Conservation (phyloP, 2,797 vertebrate species). For the Neosalanx taihuensis region DNA sequence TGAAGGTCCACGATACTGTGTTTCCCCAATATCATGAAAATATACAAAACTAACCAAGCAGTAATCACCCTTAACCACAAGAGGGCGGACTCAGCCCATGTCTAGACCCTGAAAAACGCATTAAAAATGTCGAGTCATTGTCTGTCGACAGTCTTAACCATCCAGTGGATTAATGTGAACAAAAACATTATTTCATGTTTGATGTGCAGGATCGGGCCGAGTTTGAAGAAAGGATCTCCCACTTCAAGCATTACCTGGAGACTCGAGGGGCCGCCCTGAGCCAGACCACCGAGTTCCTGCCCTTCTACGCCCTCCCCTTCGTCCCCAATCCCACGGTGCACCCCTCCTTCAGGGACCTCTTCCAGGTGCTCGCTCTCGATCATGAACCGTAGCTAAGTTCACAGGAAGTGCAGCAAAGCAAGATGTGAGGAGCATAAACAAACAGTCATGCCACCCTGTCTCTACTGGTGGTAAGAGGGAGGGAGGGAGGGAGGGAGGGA, state of each 20-base stretch:
- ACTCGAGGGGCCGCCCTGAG: slow-evolving; percentile 87
- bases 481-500: too few relatives aligned
- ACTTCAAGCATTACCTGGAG: slow-evolving; percentile 89
- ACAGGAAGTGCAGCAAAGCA: not conserved
- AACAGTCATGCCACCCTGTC: too few relatives aligned
- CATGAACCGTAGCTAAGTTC: not conserved
- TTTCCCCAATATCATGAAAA: not conserved
- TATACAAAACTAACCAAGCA: not conserved
- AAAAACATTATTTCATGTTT: slow-evolving; percentile 4
- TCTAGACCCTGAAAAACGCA: not conserved
- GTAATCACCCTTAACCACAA: slow-evolving; percentile 32
- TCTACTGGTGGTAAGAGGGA: too few relatives aligned
- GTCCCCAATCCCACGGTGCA: slow-evolving; percentile 87
- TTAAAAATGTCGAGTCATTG: not conserved
- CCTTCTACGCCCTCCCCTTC: slow-evolving; percentile 94
- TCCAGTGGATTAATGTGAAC: not conserved
- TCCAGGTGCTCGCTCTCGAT: slow-evolving; percentile 73
- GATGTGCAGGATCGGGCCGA: slow-evolving; percentile 77
- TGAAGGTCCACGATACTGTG: slow-evolving; percentile 1
- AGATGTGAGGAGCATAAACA: too few relatives aligned
- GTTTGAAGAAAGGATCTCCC: slow-evolving; percentile 79
- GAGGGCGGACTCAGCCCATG: slow-evolving; percentile 4
- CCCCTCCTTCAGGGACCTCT: slow-evolving; percentile 91
- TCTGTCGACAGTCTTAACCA: not conserved
- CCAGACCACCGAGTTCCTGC: slow-evolving; percentile 90